These are phyloP conservation scores for Peromyscus nudipes DNA, from an alignment of 2,797 vertebrate genomes.

Conservation along the genomic window DNA sequence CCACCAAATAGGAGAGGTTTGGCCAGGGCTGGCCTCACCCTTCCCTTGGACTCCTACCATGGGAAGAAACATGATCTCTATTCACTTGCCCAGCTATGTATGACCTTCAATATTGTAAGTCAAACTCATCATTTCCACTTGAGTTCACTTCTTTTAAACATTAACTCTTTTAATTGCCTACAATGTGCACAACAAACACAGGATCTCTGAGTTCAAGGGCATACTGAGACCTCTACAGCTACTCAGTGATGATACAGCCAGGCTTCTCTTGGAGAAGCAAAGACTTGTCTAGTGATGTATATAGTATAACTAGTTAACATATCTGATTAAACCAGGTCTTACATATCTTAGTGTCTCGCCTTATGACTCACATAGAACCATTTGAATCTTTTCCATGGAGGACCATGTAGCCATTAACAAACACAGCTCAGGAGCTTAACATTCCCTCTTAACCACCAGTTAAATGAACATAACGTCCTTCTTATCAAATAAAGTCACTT, in stretches of 20 bases:
- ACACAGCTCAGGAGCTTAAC: background rate
- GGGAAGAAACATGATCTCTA: background rate
- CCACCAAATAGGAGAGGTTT: background rate
- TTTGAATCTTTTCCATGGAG: background rate
- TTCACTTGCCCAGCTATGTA: background rate
- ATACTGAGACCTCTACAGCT: background rate
- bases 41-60: background rate
- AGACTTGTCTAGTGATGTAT: background rate
- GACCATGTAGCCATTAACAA: background rate
- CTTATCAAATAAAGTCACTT: slow-evolving; percentile 36
- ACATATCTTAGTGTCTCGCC: background rate
- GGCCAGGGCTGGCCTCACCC: background rate
- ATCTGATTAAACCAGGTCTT: background rate
- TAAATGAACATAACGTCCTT: background rate
- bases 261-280: background rate
- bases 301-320: background rate
- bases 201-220: slow-evolving; percentile 47
- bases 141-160: slow-evolving; percentile 74
- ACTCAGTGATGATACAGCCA: background rate
- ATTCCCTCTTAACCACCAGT: background rate
- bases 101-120: slow-evolving; percentile 36
- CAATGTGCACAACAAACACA: slow-evolving; percentile 52
- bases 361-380: background rate
- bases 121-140: slow-evolving; percentile 69
- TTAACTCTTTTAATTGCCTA: slow-evolving; percentile 71